These are phyloP conservation scores for Cyanistes caeruleus DNA, from an alignment of 2,113 vertebrate species.

Conservation along the genomic window DNA sequence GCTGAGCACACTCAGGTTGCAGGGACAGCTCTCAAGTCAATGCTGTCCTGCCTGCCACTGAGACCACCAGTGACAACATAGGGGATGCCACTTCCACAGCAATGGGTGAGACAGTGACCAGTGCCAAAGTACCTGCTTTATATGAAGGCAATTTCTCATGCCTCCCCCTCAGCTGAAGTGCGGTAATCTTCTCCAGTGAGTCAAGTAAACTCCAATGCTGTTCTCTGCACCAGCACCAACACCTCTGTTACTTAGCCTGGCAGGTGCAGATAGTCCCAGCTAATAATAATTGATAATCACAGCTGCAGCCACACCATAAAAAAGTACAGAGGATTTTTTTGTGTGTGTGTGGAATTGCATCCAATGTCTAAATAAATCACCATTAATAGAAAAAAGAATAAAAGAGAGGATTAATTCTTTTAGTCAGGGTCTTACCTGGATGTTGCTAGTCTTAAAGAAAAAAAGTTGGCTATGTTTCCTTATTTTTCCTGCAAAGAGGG, in stretches of 20 bases:
- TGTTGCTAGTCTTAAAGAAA: background rate
- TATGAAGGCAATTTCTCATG: background rate
- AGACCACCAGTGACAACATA: fast-evolving
- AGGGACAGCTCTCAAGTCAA: background rate
- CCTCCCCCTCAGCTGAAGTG: background rate
- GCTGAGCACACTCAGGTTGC: background rate
- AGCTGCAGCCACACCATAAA: background rate
- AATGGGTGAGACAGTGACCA: fast-evolving
- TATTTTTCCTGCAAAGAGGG: background rate
- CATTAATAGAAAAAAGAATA: background rate
- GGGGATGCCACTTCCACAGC: background rate
- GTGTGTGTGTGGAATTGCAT: background rate
- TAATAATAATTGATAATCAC: background rate
- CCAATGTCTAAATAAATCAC: background rate
- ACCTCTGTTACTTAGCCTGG: background rate
- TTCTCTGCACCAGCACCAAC: background rate
- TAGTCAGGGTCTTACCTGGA: background rate
- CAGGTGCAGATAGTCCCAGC: background rate
- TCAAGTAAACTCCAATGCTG: background rate
- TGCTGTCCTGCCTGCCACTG: background rate
- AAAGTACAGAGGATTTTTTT: background rate
- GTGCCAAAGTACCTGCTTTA: too few species aligned
- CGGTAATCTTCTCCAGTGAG: background rate
- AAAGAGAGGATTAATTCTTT: background rate
- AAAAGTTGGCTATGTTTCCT: background rate